Evolutionary conservation across 2,113 vertebrate species (phyloP), one percentile per base, ranked within the genome.

Genomic region (Elaphurus davidianus): DNA sequence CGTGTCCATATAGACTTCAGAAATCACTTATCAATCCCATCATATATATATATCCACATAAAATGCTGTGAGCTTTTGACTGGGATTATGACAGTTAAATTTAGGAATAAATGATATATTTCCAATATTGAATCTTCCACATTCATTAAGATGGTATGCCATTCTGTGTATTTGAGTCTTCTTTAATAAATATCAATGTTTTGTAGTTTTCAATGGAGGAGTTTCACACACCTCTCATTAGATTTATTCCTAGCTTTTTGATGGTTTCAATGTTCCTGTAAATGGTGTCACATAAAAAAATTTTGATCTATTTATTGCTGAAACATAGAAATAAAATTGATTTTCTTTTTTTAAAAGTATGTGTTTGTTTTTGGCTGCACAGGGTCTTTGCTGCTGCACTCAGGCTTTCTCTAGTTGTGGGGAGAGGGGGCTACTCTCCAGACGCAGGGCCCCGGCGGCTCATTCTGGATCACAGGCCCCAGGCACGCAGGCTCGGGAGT

Each of bases 391-490:
- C 23, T 0, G 71, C 21, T 43, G 71, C 14, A 7, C 71, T 27
- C 36, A 14, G 36, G 36, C 71, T 43, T 43, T 27, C 36, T 43
- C 36, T 43, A 43, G 71, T 40, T 43, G 11, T 0, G 0, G 71
- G 36, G 36, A 74, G 36, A 40, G 71, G 71, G 36, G 36, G 36
- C 71, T 74, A 3, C 71, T 43, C 21, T 74, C 36, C 71, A 74
- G 71, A 23, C 6, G 21, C 64, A 67, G 64, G 64, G 17, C 67
- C 36, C 10, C 0, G 19, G 36, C 0, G 0, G 6, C 67, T 71
- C 67, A 3, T 27, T 40, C 67, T 3, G 71, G 36, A 40, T 40
- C 40, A 7, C 23, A 43, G 67, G 71, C 21, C 36, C 1, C 3
- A 74, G 36, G 36, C 71, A 6, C 0, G 10, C 19, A 13, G 36